These are phyloP conservation scores for Heterohyrax brucei DNA, from an alignment of 2,797 vertebrate species.

Conservation along the genomic window DNA sequence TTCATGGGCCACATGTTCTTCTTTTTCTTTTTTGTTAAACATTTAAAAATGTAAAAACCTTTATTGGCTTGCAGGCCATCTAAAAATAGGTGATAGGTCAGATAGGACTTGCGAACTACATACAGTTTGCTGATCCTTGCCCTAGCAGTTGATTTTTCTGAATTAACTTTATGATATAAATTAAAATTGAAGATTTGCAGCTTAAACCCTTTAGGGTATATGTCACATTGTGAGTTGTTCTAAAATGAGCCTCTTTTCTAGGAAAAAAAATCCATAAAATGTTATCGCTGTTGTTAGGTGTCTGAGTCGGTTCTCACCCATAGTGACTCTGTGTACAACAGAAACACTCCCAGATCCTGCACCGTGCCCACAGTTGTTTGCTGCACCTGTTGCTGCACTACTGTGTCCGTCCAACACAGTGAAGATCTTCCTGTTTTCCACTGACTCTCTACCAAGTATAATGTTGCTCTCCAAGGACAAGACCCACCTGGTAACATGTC, in stretches of 20 bases:
- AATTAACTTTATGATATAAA: slow-evolving; percentile 69
- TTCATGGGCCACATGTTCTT: slow-evolving; percentile 57
- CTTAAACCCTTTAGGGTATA: slow-evolving; percentile 59
- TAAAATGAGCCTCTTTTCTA: slow-evolving; percentile 61
- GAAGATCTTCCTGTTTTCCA: too few relatives aligned
- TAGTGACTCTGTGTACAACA: too few relatives aligned
- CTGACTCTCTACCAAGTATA: too few relatives aligned
- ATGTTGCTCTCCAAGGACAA: too few relatives aligned
- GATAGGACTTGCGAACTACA: slow-evolving; percentile 8
- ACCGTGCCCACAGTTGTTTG: too few relatives aligned
- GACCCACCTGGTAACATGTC: too few relatives aligned
- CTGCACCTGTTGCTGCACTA: too few relatives aligned
- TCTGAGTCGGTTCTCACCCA: too few relatives aligned
- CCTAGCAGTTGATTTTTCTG: slow-evolving; percentile 56
- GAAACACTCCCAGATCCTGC: too few relatives aligned
- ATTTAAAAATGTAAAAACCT: slow-evolving; percentile 65
- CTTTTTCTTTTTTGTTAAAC: neutral
- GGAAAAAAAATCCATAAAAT: slow-evolving; percentile 1
- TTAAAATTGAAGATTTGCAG: slow-evolving; percentile 55
- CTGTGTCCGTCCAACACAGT: too few relatives aligned
- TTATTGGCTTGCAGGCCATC: neutral
- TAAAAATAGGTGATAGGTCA: neutral
- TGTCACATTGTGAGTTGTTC: slow-evolving; percentile 65
- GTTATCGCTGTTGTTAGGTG: neutral
- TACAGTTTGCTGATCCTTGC: neutral